phyloP scores from a whole-genome alignment of 2,888 invertebrate species.

The Platerodrilus igneus region DNA sequence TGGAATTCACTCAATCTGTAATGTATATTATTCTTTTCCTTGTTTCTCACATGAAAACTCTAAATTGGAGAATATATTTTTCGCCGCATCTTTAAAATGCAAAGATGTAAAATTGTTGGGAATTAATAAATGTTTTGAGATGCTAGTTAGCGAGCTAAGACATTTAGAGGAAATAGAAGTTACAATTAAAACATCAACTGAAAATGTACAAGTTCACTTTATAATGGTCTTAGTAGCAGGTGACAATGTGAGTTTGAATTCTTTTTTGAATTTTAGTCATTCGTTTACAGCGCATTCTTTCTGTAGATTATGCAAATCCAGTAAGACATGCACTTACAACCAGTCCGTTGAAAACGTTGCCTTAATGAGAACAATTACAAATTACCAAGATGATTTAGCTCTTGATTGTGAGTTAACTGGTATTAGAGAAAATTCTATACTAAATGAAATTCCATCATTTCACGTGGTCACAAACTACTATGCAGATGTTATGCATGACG shows the following conservation, averaged over 20 bases:
- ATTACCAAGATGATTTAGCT: conserved; percentile 22
- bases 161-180: conserved; percentile 5
- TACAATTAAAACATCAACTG: too few species aligned
- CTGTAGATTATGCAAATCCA: too few species aligned
- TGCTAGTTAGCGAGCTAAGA: conserved; percentile 15
- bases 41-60: conserved; percentile 25
- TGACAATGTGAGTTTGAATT: conserved; percentile 17
- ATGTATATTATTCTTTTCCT: conserved; percentile 30
- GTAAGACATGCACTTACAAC: too few species aligned
- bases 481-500: conserved; percentile 20
- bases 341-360: conserved; percentile 13
- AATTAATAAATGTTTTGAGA: conserved; percentile 21
- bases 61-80: too few species aligned
- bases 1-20: conserved; percentile 26
- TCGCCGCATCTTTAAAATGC: conserved; percentile 25
- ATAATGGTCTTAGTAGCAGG: conserved; percentile 14
- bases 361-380: conserved; percentile 22
- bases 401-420: conserved; percentile 16
- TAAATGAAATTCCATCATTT: too few species aligned
- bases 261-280: too few species aligned
- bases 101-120: conserved; percentile 25
- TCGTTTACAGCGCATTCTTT: too few species aligned
- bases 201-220: conserved; percentile 14
- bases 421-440: conserved; percentile 15
- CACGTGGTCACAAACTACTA: conserved; percentile 13